Base-by-base conservation (phyloP, 2,888 invertebrate species). In the Amorpha juglandis region DNA sequence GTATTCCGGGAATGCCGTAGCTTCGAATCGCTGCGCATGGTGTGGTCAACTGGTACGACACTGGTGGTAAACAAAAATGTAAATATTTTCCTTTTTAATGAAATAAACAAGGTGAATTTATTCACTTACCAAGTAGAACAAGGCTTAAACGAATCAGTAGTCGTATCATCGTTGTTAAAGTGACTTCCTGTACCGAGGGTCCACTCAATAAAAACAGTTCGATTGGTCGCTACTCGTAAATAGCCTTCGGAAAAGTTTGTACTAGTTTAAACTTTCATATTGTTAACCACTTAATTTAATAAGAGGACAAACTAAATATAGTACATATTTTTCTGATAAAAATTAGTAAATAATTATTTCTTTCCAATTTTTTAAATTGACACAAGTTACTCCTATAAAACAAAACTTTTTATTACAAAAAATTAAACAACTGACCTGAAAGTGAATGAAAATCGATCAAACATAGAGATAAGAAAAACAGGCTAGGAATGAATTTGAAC, bases 121-220 rank as follows among this genome's bases (percentile, higher is more conserved):
- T 69, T 65, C 65, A 78, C 88, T 86, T 82, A 91, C 92, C 83
- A 58, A 91, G 74, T 72, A 91, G 64, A 69, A 79, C 71, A 67
- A 91, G 76, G 69, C 78, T 74, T 62, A 84, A 62, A 62, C 83
- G 85, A 76, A 89, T 73, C 65, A 86, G 73, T 69, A 81, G 64
- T 73, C 83, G 84, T 71, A 86, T 80, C 88, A 88, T 90, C 69
- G 72, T 81, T 74, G 74, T 75, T 76, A 74, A 70, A 67, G 67
- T 63, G 64, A 77, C 78, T 83, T 81, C 82, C 82, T 80, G 79
- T 70, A 47, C 19, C 14, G 68, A 70, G 73, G 72, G 69, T 69
- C 71, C 69, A 70, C 70, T 68, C 63, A 63, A 71, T 71, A 72
- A 73, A 72, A 71, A 73, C 72, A 72, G 73, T 63, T 74, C 62